phyloP scores from a whole-genome alignment of 1,140 invertebrate species.

The Cherax quadricarinatus region DNA sequence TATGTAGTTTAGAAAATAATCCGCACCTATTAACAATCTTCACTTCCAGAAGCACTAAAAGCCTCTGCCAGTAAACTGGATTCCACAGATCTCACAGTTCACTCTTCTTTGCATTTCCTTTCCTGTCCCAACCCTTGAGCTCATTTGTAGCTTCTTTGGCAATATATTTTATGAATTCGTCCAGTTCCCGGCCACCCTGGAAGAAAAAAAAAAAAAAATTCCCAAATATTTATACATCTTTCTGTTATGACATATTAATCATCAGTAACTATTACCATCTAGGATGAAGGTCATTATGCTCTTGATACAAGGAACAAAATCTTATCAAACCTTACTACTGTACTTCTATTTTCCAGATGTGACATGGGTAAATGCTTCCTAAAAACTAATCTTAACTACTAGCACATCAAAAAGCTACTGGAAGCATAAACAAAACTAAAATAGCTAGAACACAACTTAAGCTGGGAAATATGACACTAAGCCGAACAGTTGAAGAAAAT shows the following conservation, averaged over 20 bases:
- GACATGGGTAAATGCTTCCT: too few relatives aligned
- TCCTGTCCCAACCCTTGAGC: conserved; percentile 91
- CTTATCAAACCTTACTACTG: too few relatives aligned
- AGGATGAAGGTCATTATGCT: too few relatives aligned
- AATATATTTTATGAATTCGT: conserved; percentile 98
- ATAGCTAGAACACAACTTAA: too few relatives aligned
- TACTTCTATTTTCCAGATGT: too few relatives aligned
- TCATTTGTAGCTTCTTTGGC: conserved; percentile 93
- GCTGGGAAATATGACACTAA: too few relatives aligned
- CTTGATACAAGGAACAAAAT: too few relatives aligned
- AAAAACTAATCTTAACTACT: too few relatives aligned
- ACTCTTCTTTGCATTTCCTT: conserved; percentile 86
- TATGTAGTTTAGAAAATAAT: neutral
- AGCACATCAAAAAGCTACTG: too few relatives aligned
- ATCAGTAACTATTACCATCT: neutral
- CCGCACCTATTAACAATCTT: neutral
- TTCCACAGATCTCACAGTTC: conserved; percentile 79
- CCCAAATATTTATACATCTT: neutral
- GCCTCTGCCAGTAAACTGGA: neutral
- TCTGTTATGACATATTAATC: neutral
- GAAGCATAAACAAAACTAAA: too few relatives aligned
- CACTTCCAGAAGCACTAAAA: neutral
- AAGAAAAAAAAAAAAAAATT: conserved; percentile 72
- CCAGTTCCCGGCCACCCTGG: conserved; percentile 92
- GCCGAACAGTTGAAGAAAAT: too few relatives aligned